Percentiles rank a stretch among this genome's conserved stretches.
phyloP scores from a whole-genome alignment of 2,888 invertebrate genomes.

The Conus canariensis region DNA sequence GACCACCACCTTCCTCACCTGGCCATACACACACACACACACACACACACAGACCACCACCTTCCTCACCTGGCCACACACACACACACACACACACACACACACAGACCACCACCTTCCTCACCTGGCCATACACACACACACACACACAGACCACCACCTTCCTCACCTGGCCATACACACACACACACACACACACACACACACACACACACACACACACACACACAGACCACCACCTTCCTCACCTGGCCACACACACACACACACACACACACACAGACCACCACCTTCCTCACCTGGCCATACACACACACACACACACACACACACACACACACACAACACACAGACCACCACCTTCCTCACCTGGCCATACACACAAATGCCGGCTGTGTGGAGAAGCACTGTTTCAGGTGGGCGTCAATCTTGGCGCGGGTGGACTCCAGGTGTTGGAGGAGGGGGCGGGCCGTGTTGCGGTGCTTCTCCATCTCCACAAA shows the following conservation, averaged over 20 bases:
- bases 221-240: too few species aligned
- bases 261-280: not conserved
- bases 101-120: too few species aligned
- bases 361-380: conserved; percentile 60
- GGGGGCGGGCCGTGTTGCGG: conserved; percentile 60
- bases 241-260: too few species aligned
- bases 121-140: too few species aligned
- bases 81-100: not conserved
- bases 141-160: too few species aligned
- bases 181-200: not conserved
- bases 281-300: conserved; percentile 49
- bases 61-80: not conserved
- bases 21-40: not conserved
- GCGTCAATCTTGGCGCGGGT: conserved; percentile 58
- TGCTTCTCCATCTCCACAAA: conserved; percentile 68
- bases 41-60: not conserved
- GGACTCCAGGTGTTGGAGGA: conserved; percentile 58
- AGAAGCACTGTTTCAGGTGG: conserved; percentile 57
- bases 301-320: not conserved
- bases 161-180: not conserved
- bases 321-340: not conserved
- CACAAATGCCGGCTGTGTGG: conserved; percentile 59
- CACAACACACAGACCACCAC: not conserved
- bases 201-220: not conserved
- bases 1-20: too few species aligned